Evolutionary conservation across 2,113 vertebrate species (phyloP).

Genomic region (Asarcornis scutulata): DNA sequence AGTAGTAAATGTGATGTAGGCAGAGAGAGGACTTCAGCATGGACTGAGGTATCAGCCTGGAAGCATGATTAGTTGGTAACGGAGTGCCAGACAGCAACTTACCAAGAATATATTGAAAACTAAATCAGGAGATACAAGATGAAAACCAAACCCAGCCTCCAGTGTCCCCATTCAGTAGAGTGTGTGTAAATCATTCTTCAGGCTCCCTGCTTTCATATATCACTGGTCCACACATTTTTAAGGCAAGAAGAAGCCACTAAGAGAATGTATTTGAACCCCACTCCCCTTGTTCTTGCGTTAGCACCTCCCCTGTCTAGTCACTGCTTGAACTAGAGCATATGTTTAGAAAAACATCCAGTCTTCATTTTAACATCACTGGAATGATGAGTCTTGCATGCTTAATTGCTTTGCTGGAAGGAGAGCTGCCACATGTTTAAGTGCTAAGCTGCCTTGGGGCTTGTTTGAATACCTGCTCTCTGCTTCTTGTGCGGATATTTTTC

Average conservation of each 20-base stretch:
- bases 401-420: constrained; percentile 50
- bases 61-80: not conserved
- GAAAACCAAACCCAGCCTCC: not conserved
- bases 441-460: constrained; percentile 38
- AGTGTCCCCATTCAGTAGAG: not conserved
- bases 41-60: not conserved
- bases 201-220: not conserved
- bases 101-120: not conserved
- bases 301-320: not conserved
- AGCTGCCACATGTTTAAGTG: constrained; percentile 10
- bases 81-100: not conserved
- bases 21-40: not conserved
- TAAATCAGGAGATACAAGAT: not conserved
- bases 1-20: no score
- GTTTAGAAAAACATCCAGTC: constrained; percentile 13
- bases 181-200: not conserved
- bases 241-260: not conserved
- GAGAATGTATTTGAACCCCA: not conserved
- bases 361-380: not conserved
- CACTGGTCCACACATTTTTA: not conserved
- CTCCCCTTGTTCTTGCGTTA: not conserved
- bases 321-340: not conserved
- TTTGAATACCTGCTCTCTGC: constrained; percentile 49
- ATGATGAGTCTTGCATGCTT: not conserved
- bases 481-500: constrained; percentile 18